phyloP scores from a whole-genome alignment of 2,113 vertebrate species.

The Chaetodon auriga region DNA sequence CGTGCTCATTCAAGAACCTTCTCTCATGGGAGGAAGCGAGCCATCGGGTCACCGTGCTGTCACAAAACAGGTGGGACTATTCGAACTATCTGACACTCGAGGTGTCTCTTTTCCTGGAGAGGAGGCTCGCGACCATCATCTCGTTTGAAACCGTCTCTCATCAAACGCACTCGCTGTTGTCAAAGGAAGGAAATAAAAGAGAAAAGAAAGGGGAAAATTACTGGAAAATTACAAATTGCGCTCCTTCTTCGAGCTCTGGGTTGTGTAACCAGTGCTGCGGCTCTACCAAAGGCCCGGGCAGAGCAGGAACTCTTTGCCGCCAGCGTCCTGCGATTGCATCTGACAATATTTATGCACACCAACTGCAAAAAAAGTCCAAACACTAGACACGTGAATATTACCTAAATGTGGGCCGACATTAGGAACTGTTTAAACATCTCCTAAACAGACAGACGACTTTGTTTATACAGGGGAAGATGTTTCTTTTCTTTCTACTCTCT shows the following conservation, averaged over 20 bases:
- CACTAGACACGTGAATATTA: conserved; percentile 72
- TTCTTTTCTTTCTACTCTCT: conserved; percentile 72
- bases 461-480: conserved; percentile 79
- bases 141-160: conserved; percentile 20
- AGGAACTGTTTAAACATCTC: conserved; percentile 79
- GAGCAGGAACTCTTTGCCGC: conserved; percentile 55
- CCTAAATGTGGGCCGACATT: conserved; percentile 76
- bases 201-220: conserved; percentile 18
- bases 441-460: conserved; percentile 78
- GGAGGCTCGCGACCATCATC: conserved; percentile 13
- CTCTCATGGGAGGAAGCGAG: conserved; percentile 49
- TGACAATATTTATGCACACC: conserved; percentile 78
- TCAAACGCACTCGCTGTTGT: conserved; percentile 31
- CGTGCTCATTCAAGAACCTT: conserved; percentile 56
- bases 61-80: conserved; percentile 36
- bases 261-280: conserved; percentile 48
- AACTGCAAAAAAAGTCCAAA: conserved; percentile 63
- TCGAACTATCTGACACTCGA: background rate
- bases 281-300: conserved; percentile 35
- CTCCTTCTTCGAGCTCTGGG: conserved; percentile 46
- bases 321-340: conserved; percentile 65
- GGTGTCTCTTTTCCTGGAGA: conserved; percentile 21
- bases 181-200: conserved; percentile 31
- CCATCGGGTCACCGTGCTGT: background rate
- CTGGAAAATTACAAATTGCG: conserved; percentile 42